These are phyloP conservation scores for Centropristis striata DNA, from an alignment of 2,113 vertebrate genomes.

Conservation along the genomic window DNA sequence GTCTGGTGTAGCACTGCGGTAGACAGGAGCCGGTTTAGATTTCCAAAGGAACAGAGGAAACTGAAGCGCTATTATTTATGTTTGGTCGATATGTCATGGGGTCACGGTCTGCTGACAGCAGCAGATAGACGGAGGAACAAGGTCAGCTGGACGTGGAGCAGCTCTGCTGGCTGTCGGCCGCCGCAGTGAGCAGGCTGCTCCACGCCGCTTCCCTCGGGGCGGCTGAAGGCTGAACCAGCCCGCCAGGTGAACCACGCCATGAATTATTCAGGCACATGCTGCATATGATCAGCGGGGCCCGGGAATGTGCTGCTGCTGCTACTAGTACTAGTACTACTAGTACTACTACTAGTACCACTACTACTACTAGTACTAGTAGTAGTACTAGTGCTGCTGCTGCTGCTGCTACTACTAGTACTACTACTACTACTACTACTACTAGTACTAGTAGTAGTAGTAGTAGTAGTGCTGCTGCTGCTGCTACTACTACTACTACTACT, in stretches of 20 bases:
- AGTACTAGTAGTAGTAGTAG: no score
- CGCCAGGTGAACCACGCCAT: conserved; percentile 77
- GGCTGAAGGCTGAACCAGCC: conserved; percentile 56
- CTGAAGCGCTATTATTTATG: conserved; percentile 74
- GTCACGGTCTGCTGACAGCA: conserved; percentile 75
- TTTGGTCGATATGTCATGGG: conserved; percentile 75
- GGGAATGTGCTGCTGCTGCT: conserved; percentile 52
- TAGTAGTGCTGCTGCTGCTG: no score
- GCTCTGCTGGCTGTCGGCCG: conserved; percentile 32
- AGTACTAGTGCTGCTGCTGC: no score
- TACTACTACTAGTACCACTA: no score
- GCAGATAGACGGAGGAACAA: conserved; percentile 69
- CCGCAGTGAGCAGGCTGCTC: conserved; percentile 13
- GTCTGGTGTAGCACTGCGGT: conserved; percentile 74
- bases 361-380: no score
- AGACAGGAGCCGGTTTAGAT: conserved; percentile 55
- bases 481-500: no score
- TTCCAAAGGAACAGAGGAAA: conserved; percentile 54
- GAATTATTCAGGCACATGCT: conserved; percentile 80
- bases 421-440: no score
- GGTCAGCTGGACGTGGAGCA: conserved; percentile 60
- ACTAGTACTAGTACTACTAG: no score
- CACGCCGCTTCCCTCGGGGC: conserved; percentile 39
- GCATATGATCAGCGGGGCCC: conserved; percentile 66
- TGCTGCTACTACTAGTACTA: no score